These are phyloP conservation scores for Pandion haliaetus DNA, from an alignment of 2,113 vertebrate species.

Conservation along the genomic window DNA sequence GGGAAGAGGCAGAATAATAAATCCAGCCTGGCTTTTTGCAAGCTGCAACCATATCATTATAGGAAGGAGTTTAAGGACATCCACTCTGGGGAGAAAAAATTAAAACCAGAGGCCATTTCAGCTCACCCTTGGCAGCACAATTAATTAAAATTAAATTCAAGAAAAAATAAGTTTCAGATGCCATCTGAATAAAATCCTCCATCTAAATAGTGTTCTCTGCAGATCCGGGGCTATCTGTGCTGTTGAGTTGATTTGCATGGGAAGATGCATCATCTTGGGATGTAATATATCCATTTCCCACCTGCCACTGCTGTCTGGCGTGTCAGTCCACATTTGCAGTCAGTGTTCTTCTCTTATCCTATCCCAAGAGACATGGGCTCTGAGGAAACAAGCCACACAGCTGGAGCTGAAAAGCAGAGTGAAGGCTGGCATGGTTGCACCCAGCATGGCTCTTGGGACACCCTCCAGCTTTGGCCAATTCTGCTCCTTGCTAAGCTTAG, in stretches of 20 bases:
- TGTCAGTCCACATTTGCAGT: neutral
- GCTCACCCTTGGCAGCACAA: constrained; percentile 5
- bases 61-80: constrained; percentile 30
- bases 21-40: constrained; percentile 18
- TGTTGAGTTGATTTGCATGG: neutral
- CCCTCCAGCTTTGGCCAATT: neutral
- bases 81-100: constrained; percentile 26
- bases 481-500: neutral
- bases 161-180: constrained; percentile 34
- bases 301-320: neutral
- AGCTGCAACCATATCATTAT: constrained; percentile 10
- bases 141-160: constrained; percentile 59
- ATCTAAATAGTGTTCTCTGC: neutral
- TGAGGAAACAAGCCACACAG: neutral
- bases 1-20: constrained; percentile 53
- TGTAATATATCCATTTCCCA: neutral
- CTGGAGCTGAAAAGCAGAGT: neutral
- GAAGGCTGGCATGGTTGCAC: neutral
- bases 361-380: neutral
- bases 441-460: neutral
- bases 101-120: constrained; percentile 23
- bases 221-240: neutral
- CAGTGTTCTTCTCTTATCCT: neutral
- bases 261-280: neutral
- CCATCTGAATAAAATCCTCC: constrained; percentile 3